Conservation (phyloP, 2,797 vertebrate genomes). For the Melanotaenia maccullochi region DNA sequence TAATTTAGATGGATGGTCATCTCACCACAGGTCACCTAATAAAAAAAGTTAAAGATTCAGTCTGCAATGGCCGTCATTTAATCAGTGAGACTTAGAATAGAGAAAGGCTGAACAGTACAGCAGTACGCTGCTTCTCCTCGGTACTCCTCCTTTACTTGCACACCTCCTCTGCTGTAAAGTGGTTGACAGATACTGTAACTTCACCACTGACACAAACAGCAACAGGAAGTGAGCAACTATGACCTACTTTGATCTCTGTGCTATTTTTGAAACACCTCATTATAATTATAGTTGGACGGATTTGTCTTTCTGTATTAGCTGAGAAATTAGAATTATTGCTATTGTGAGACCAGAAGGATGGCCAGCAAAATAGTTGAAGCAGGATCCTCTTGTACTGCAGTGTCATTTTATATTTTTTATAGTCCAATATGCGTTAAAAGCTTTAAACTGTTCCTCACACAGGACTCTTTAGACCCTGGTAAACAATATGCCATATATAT, state of each 20-base stretch:
- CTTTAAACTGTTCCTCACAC: neutral
- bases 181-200: conserved; percentile 65
- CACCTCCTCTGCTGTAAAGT: conserved; percentile 41
- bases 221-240: conserved; percentile 46
- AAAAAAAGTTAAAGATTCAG: conserved; percentile 11
- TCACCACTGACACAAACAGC: conserved; percentile 39
- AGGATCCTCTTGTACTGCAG: neutral
- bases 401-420: too few species aligned
- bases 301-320: conserved; percentile 42
- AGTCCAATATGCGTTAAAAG: neutral
- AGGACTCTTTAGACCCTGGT: neutral
- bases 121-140: conserved; percentile 27
- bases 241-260: conserved; percentile 54
- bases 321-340: conserved; percentile 15
- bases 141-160: conserved; percentile 27
- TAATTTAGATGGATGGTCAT: neutral
- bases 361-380: neutral
- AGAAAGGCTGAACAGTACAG: conserved; percentile 30
- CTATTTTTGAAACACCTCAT: conserved; percentile 54
- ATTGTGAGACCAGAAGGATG: conserved; percentile 30
- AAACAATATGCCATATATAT: neutral
- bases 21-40: conserved; percentile 7
- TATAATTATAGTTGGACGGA: conserved; percentile 41
- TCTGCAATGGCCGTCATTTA: conserved; percentile 18
- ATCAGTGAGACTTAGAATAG: conserved; percentile 17